A percentile compares a stretch with the other conserved stretches of the same genome.
phyloP scores from a whole-genome alignment of 2,113 vertebrate genomes.

The Lathamus discolor region DNA sequence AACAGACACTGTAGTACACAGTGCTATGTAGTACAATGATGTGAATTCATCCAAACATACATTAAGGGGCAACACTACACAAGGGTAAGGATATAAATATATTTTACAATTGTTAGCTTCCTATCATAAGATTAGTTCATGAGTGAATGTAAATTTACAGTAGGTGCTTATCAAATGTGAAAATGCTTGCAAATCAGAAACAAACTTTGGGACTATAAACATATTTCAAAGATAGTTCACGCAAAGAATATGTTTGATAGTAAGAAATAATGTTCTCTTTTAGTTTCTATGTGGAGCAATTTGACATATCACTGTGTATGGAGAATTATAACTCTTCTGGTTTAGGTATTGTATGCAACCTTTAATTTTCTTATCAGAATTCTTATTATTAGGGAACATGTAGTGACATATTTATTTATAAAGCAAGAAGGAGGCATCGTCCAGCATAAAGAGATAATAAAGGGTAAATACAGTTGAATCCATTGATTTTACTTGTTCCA shows the following conservation, averaged over 20 bases:
- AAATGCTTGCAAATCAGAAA: constrained; percentile 75
- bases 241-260: constrained; percentile 39
- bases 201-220: constrained; percentile 66
- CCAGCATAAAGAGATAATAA: not conserved
- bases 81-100: constrained; percentile 65
- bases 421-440: not conserved
- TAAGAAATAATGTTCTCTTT: constrained; percentile 28
- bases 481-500: not conserved
- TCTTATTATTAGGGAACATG: not conserved
- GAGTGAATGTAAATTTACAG: constrained; percentile 71
- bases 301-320: not conserved
- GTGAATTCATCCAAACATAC: constrained; percentile 67
- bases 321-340: not conserved
- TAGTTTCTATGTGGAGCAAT: constrained; percentile 10
- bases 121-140: constrained; percentile 56
- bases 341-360: not conserved
- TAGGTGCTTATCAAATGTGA: constrained; percentile 78
- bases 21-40: not conserved
- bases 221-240: constrained; percentile 62
- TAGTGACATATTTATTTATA: not conserved
- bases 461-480: not conserved
- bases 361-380: not conserved
- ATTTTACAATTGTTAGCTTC: constrained; percentile 66
- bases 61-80: constrained; percentile 43
- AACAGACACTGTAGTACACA: not conserved